Evolutionary conservation across 2,797 vertebrate genomes (phyloP).

Genomic region (Acanthis flammea): DNA sequence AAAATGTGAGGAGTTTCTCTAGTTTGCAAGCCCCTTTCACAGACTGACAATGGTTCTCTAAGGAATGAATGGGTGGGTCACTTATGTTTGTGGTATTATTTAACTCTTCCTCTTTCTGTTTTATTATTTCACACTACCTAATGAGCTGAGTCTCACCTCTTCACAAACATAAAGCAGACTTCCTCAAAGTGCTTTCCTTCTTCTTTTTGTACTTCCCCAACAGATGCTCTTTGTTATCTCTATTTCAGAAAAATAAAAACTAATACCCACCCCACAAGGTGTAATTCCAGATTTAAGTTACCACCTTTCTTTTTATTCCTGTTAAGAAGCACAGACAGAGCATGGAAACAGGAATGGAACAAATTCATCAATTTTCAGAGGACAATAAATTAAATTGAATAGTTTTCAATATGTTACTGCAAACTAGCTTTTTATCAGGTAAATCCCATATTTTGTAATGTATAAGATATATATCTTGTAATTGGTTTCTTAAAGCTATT

Average conservation of each 20-base stretch:
- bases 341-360: background rate
- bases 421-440: background rate
- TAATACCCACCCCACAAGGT: no score
- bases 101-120: slow-evolving; percentile 22
- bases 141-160: background rate
- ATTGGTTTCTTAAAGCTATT: background rate
- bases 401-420: background rate
- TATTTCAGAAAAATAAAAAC: background rate
- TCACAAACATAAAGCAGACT: background rate
- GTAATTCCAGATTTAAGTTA: background rate
- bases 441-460: background rate
- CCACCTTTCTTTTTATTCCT: background rate
- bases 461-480: background rate
- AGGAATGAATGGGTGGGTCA: background rate
- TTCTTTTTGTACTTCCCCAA: background rate
- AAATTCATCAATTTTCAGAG: background rate
- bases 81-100: background rate
- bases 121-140: background rate
- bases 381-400: background rate
- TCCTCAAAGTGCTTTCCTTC: slow-evolving; percentile 13
- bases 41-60: background rate
- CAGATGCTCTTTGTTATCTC: background rate
- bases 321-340: background rate
- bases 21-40: background rate
- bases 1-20: background rate